Evolutionary conservation across 2,113 vertebrate species (phyloP), one percentile per base, ranked within the genome.

Genomic region (Coracopsis vasa): DNA sequence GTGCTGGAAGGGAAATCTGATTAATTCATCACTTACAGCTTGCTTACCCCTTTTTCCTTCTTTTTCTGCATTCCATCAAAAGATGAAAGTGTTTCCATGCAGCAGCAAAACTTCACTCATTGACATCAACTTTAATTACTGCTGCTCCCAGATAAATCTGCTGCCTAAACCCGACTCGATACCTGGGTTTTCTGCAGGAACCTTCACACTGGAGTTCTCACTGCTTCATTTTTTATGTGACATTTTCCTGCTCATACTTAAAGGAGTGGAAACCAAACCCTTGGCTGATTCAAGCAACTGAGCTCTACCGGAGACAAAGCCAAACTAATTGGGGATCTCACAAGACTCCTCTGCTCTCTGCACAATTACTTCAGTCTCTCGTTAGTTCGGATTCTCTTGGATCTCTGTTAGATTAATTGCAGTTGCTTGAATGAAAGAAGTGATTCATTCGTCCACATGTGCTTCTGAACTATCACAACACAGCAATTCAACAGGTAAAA

Each of bases 41-140:
- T 51, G 25, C 42, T 74, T 41, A 44, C 20, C 20, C 85, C 8
- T 5, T 10, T 41, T 37, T 21, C 44, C 16, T 17, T 14, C 35
- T 47, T 56, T 47, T 47, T n/a, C 16, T 42, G 14, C 23, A 23
- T 77, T 91, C 66, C 12, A 18, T 23, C 27, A 16, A 62, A 89
- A 92, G 88, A 60, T 60, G 10, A 31, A 80, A 95, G 18, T 5
- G 7, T 44, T 91, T 78, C 62, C 27, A 24, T 10, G 37, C 31
- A 50, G 77, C 72, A 80, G 84, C 62, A 90, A 77, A 95, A 80
- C 53, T 58, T 91, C 88, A 66, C 6, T 66, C 73, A 28, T 2
- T 28, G 28, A 29, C 74, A 82, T 70, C 78, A 85, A 31, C 74
- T 91, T 89, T 90, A 85, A 95, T 85, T 92, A 94, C 50, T 42